Percentiles rank a stretch among this genome's conserved stretches.
Conservation (phyloP, 92 coral and sea anemone species). For the Parazoanthus darwini region DNA sequence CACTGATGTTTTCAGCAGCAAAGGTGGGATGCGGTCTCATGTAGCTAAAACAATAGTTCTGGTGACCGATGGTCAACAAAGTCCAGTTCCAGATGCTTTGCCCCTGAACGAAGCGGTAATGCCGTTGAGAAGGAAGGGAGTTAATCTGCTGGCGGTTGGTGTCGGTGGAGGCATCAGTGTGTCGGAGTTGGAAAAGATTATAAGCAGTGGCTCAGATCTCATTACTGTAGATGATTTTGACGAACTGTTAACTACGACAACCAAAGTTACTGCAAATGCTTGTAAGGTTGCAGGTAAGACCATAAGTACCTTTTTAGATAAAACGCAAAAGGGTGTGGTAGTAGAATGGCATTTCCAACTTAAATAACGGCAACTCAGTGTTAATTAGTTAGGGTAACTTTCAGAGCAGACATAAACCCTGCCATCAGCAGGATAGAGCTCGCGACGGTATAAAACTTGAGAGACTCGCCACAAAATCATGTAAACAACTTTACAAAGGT, state of each 20-base stretch:
- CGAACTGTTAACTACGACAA: slow-evolving; percentile 48
- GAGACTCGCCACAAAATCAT: too few species aligned
- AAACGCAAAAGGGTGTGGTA: too few species aligned
- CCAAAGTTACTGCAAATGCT: slow-evolving; percentile 43
- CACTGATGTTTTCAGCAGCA: slow-evolving; percentile 57
- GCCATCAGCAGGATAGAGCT: too few species aligned
- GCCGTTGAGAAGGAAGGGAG: slow-evolving; percentile 63
- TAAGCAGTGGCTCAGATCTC: slow-evolving; percentile 47
- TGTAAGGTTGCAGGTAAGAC: slow-evolving; percentile 64
- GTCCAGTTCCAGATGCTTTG: slow-evolving; percentile 50
- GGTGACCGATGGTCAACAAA: slow-evolving; percentile 81
- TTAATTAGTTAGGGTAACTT: too few species aligned
- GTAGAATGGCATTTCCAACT: too few species aligned
- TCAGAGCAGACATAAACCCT: too few species aligned
- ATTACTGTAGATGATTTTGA: slow-evolving; percentile 55
- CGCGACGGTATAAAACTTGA: too few species aligned
- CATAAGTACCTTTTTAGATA: background rate
- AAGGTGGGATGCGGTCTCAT: slow-evolving; percentile 64
- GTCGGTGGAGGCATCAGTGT: slow-evolving; percentile 56
- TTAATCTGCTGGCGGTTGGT: slow-evolving; percentile 59
- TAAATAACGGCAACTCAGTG: too few species aligned
- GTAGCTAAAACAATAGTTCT: slow-evolving; percentile 64
- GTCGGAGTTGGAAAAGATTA: slow-evolving; percentile 54
- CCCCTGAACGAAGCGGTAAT: slow-evolving; percentile 61
- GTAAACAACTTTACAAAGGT: too few species aligned